Evolutionary conservation across 2,113 vertebrate species (phyloP).

Genomic region (human): DNA sequence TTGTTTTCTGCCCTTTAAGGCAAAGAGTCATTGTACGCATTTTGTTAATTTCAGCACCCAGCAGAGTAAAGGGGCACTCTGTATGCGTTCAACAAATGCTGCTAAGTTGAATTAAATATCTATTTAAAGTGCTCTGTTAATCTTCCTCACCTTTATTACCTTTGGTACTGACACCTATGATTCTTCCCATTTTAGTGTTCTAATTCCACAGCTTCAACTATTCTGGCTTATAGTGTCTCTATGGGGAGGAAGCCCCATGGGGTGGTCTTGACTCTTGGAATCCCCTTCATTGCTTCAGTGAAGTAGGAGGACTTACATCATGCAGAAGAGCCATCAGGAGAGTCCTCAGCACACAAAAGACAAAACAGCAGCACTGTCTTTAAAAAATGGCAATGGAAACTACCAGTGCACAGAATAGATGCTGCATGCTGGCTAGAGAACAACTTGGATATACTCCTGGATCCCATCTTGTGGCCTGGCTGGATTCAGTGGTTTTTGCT

Average conservation of each 20-base stretch:
- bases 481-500: background rate
- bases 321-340: background rate
- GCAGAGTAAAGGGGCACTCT: background rate
- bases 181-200: background rate
- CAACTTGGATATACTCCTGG: background rate
- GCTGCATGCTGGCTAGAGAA: background rate
- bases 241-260: background rate
- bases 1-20: background rate
- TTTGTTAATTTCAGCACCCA: background rate
- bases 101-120: background rate
- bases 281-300: background rate
- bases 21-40: background rate
- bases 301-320: background rate
- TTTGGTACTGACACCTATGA: background rate
- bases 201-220: background rate
- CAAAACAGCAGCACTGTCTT: background rate
- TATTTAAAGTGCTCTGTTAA: background rate
- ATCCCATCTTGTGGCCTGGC: background rate
- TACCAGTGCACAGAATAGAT: background rate
- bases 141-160: background rate
- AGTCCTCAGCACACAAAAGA: background rate
- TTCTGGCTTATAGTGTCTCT: background rate
- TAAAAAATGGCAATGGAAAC: background rate
- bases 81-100: slow-evolving; percentile 12
- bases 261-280: background rate